A percentile compares a stretch with the other conserved stretches of the same genome.
phyloP scores from a whole-genome alignment of 2,797 vertebrate genomes.

The Melanotaenia nigrans region DNA sequence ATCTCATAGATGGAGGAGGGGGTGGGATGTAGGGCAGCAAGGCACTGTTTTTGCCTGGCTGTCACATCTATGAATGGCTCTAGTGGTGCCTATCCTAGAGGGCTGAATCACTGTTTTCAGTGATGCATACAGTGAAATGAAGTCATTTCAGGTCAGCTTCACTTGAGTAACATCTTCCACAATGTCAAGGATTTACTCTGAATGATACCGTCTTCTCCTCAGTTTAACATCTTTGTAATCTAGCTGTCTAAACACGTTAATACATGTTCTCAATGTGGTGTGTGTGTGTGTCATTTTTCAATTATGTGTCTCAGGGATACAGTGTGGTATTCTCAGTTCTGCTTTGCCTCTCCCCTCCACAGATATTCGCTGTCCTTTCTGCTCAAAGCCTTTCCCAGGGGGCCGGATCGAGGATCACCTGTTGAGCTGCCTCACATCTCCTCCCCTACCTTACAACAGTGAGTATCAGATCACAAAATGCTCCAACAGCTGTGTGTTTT shows the following conservation, averaged over 20 bases:
- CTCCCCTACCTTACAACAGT: slow-evolving; percentile 86
- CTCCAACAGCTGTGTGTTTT: not conserved
- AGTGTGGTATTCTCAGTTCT: slow-evolving; percentile 38
- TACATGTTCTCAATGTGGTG: not conserved
- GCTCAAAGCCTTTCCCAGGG: slow-evolving; percentile 84
- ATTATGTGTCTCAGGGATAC: slow-evolving; percentile 21
- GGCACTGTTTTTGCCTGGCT: slow-evolving; percentile 27
- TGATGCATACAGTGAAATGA: slow-evolving; percentile 12
- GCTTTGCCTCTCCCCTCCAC: slow-evolving; percentile 31
- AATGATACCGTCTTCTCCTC: slow-evolving; percentile 11
- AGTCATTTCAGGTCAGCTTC: slow-evolving; percentile 17
- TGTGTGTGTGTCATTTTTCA: slow-evolving; percentile 28
- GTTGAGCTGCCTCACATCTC: slow-evolving; percentile 85
- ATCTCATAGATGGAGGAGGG: slow-evolving; percentile 46
- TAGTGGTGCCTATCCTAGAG: not conserved
- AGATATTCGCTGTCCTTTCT: slow-evolving; percentile 87
- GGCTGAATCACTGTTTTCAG: slow-evolving; percentile 17
- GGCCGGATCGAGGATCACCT: slow-evolving; percentile 86
- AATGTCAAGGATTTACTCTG: not conserved
- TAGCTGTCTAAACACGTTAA: slow-evolving; percentile 28
- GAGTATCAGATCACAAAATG: slow-evolving; percentile 46
- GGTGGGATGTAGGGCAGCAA: slow-evolving; percentile 65
- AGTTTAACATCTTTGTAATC: slow-evolving; percentile 13
- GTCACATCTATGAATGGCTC: slow-evolving; percentile 23
- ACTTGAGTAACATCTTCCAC: not conserved